Base-by-base conservation (phyloP, 2,888 invertebrate genomes). In the Masnerella sp. region DNA sequence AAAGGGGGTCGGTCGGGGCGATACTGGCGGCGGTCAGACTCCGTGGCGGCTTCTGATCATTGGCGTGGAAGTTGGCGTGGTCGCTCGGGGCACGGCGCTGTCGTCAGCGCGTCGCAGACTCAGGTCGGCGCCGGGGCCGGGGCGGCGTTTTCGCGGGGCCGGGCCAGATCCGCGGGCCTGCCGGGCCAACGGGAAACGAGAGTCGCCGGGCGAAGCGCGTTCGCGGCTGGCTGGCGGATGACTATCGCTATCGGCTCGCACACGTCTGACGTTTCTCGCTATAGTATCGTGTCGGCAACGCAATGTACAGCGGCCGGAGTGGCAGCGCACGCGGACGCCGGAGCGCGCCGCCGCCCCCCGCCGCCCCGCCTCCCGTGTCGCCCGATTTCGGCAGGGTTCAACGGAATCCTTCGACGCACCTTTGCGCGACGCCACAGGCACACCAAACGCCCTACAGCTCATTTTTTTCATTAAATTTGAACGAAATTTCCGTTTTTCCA, bases 161-260 rank as follows among this genome's bases (percentile, higher is more conserved):
- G 14, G 20, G 14, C 15, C 2, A 28, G 20, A 20, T 18, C 20
- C 17, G 15, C 40, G 17, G 28, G n/a, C 4, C 1, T 32, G 30
- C n/a, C 14, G n/a, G 7, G 22, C 0, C n/a, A 32, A 14, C 58
- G 22, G 45, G 43, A 45, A 45, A 42, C 47, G 20, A 52, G 64
- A 47, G 52, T 42, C 74, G 69, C 79, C 67, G 54, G 68, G 78
- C 81, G 78, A 79, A 76, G 78, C 81, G 78, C 81, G 82, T 79
- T 79, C 82, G 75, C 82, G 76, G 78, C 79, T 71, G 78, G 79
- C 80, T 82, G 79, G 78, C 80, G 79, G 79, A 77, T 80, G 80
- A 82, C 82, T 82, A 80, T 79, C 80, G 77, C 82, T 82, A 80
- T 79, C 80, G 77, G 76, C 54, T 61, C 62, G 72, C 58, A 73